Evolutionary conservation across 1,140 invertebrate species (phyloP).

Genomic region (Contarinia nasturtii): DNA sequence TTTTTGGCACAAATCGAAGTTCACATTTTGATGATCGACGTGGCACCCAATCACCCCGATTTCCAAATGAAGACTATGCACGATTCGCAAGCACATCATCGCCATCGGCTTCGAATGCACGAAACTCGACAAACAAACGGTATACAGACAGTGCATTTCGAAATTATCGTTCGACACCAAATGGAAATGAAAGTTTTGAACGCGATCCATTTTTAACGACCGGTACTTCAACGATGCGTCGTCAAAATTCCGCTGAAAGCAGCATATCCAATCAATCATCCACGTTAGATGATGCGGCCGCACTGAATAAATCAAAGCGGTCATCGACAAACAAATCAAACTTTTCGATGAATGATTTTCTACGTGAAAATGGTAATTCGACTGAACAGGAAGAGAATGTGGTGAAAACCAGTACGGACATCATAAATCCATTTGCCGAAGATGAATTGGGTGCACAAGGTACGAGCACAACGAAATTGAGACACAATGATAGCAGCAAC

Average conservation of each 20-base stretch:
- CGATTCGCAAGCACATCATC: not conserved
- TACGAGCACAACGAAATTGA: not conserved
- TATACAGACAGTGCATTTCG: not conserved
- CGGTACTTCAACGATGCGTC: conserved; percentile 13
- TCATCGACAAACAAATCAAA: too few species aligned
- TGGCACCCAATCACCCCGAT: not conserved
- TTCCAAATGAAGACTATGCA: not conserved
- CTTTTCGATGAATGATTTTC: too few species aligned
- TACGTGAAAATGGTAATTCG: too few species aligned
- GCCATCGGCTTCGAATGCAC: not conserved
- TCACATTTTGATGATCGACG: not conserved
- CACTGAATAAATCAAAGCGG: too few species aligned
- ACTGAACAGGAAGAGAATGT: not conserved
- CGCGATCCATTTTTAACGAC: conserved; percentile 13
- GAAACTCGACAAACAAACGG: not conserved
- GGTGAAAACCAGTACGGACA: not conserved
- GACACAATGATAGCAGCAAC: not conserved
- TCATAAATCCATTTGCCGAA: conserved; percentile 2
- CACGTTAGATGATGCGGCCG: conserved; percentile 10
- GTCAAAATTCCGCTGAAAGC: conserved; percentile 22
- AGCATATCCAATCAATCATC: conserved; percentile 22
- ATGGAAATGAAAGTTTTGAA: conserved; percentile 1
- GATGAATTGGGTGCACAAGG: not conserved
- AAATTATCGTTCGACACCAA: not conserved
- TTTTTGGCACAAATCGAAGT: not conserved